Conservation (phyloP, 2,797 vertebrate species). For the Pampus argenteus region DNA sequence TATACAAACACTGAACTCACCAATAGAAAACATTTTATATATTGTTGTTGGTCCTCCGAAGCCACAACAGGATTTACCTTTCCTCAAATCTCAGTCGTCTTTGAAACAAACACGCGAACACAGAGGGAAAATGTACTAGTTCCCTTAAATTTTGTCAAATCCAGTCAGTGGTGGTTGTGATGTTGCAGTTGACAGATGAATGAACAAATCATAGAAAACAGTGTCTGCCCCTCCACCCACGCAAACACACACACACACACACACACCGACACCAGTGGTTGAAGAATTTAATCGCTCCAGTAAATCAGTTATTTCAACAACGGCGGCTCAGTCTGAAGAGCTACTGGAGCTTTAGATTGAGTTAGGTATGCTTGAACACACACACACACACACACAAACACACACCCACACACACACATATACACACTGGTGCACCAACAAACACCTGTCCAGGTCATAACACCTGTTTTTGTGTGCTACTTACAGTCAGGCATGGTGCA, state of each 20-base stretch:
- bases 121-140: background rate
- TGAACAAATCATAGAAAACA: slow-evolving; percentile 24
- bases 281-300: slow-evolving; percentile 63
- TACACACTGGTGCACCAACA: slow-evolving; percentile 13
- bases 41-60: background rate
- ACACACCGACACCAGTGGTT: background rate
- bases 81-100: background rate
- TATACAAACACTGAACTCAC: background rate
- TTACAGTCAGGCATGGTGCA: slow-evolving; percentile 44
- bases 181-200: slow-evolving; percentile 42
- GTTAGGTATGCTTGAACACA: slow-evolving; percentile 64
- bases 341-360: slow-evolving; percentile 74
- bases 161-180: slow-evolving; percentile 22
- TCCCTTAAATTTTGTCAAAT: slow-evolving; percentile 20
- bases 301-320: slow-evolving; percentile 69
- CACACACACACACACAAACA: slow-evolving; percentile 28
- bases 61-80: background rate
- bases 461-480: slow-evolving; percentile 57
- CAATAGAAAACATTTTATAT: background rate
- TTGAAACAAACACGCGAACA: background rate
- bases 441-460: slow-evolving; percentile 67
- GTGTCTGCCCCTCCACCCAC: background rate
- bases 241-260: background rate
- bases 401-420: slow-evolving; percentile 10
- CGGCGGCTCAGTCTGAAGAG: slow-evolving; percentile 43